phyloP scores from a whole-genome alignment of 1,140 invertebrate species.

The Drosophila mojavensis region DNA sequence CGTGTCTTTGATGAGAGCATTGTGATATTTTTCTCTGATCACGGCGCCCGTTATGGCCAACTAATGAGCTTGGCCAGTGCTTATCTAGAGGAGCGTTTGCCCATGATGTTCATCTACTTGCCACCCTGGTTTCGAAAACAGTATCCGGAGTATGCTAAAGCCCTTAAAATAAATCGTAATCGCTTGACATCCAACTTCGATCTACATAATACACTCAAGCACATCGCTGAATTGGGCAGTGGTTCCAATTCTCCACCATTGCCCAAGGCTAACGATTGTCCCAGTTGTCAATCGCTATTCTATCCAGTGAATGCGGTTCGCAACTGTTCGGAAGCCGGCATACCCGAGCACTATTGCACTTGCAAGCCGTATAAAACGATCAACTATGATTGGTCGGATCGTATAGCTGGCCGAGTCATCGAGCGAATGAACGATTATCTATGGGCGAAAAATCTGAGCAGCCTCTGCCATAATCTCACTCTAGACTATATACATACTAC shows the following conservation, averaged over 20 bases:
- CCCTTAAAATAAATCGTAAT: slow-evolving; percentile 89
- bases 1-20: slow-evolving; percentile 88
- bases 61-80: slow-evolving; percentile 88
- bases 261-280: slow-evolving; percentile 83
- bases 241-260: slow-evolving; percentile 1
- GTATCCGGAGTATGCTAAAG: slow-evolving; percentile 87
- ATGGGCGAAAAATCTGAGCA: slow-evolving; percentile 47
- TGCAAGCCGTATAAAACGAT: slow-evolving; percentile 86
- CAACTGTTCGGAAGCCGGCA: slow-evolving; percentile 88
- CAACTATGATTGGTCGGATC: slow-evolving; percentile 51
- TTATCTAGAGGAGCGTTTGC: slow-evolving; percentile 94
- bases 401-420: slow-evolving; percentile 70
- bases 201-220: slow-evolving; percentile 88
- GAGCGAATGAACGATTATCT: slow-evolving; percentile 83
- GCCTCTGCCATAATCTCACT: slow-evolving; percentile 41
- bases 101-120: slow-evolving; percentile 92
- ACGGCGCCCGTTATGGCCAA: slow-evolving; percentile 94
- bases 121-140: slow-evolving; percentile 89
- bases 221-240: slow-evolving; percentile 80
- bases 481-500: slow-evolving; percentile 56
- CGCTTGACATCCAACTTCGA: slow-evolving; percentile 93
- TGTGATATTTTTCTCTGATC: slow-evolving; percentile 94
- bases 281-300: slow-evolving; percentile 89
- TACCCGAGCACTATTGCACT: slow-evolving; percentile 91
- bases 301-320: slow-evolving; percentile 86